Evolutionary conservation across 1,140 invertebrate genomes (phyloP), one percentile per base, ranked within the genome.

Genomic region (Zophobas morio): DNA sequence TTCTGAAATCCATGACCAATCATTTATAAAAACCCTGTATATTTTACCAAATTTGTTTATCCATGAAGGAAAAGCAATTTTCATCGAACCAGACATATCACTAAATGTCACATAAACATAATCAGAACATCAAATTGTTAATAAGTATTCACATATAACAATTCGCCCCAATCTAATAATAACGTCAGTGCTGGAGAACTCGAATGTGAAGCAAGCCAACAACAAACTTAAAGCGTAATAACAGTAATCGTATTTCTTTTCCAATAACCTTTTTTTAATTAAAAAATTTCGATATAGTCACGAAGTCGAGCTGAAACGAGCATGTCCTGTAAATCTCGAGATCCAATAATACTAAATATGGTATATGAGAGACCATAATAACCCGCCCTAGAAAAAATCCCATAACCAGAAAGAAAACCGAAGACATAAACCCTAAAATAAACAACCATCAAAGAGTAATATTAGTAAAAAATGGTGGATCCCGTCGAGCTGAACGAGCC

Each of bases 361-460:
- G 39, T 66, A 66, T 66, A 66, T 66, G 60, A 39, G 37, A 2
- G 60, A 40, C 6, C 60, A 42, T 66, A 42, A 66, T 66, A 66
- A 66, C 39, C 60, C 39, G 60, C 37, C 60, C 39, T 42, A 40
- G 60, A 66, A 66, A 66, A 66, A 66, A 66, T 66, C 60, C 60
- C 39, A 66, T 66, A 66, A 66, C 60, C 60, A 6, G 60, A 75
- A 73, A 51, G 40, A 77, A 37, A 77, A 76, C 51, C 54, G 53
- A 75, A 75, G 47, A 76, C 77, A 80, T 80, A 80, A 78, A 80
- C 63, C 63, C 73, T 76, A 79, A 79, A 81, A 81, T 81, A 81
- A 81, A 81, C 79, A 81, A 75, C 79, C 77, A 78, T 79, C 79
- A 81, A 79, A 80, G 51, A 75, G 74, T 78, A 78, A 80, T 80